Base-by-base conservation (phyloP, 2,888 invertebrate genomes). In the Thera obeliscata region DNA sequence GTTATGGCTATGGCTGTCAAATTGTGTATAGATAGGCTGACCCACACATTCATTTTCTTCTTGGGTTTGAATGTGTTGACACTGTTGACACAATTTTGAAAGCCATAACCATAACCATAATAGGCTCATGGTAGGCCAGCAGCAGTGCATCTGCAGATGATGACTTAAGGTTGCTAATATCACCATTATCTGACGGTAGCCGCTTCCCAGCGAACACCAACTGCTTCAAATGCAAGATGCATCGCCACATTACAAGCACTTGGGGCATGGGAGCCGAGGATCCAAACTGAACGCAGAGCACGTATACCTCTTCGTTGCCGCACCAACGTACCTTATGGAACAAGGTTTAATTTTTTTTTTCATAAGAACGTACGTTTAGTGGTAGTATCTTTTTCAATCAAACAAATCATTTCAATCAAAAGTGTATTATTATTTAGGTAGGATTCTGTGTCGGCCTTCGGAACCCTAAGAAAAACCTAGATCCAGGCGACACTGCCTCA, bases 191-290 rank as follows among this genome's bases (percentile, higher is more conserved):
- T 9, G 9, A 33, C n/a, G 9, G 33, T 52, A 33, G 52, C 52
- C 52, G 5, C 33, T 52, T 52, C 9, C 52, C 33, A 33, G 33
- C 33, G 33, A 55, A n/a, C 4, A 41, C 38, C 7, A 3, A 22
- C 52, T 48, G 59, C 33, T 66, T 66, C 41, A 12, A 50, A 61
- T 66, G 56, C 65, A 66, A 33, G n/a, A 49, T 36, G 56, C 33
- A 33, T 56, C 11, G 11, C 38, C 22, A 50, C 50, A 56, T 61
- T 56, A 66, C 56, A 50, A 41, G 50, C 65, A 60, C 49, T 49
- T 56, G 60, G 59, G 22, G 46, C 59, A 48, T 8, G n/a, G 35
- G 43, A 22, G 56, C 11, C 2, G 8, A 52, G n/a, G n/a, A 36
- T 56, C 41, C 43, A 41, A 12, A 41, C 11, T n/a, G n/a, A 49